Evolutionary conservation across 2,113 vertebrate species (phyloP).

Genomic region (Megaceryle maxima): DNA sequence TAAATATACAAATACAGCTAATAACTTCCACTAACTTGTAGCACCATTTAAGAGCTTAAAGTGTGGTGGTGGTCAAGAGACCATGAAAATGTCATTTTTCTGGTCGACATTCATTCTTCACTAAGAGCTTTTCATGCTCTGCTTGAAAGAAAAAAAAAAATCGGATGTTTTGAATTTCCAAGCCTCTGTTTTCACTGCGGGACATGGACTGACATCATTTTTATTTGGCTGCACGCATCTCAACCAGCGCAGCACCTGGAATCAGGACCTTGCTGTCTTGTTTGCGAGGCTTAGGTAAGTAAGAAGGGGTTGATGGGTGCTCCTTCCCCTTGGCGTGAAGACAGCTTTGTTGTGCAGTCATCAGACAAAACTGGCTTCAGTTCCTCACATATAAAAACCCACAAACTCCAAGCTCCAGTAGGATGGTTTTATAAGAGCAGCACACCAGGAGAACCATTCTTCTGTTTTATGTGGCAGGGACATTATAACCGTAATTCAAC

Average conservation of each 20-base stretch:
- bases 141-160: background rate
- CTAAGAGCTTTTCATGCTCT: background rate
- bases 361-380: background rate
- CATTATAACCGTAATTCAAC: background rate
- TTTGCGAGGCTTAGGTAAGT: rapidly evolving
- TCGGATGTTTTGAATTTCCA: background rate
- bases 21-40: background rate
- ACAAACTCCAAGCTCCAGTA: background rate
- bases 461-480: background rate
- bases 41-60: background rate
- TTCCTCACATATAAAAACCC: background rate
- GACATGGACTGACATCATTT: rapidly evolving
- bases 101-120: background rate
- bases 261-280: too few relatives aligned
- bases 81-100: background rate
- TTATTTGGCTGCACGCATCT: background rate
- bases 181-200: background rate
- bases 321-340: background rate
- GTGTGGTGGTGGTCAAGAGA: background rate
- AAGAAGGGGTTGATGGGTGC: background rate
- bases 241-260: background rate
- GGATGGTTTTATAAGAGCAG: background rate
- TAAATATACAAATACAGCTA: constrained; percentile 1
- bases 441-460: rapidly evolving
- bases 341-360: background rate